Evolutionary conservation across 2,888 invertebrate species (phyloP).

Genomic region (Portevinia maculata): DNA sequence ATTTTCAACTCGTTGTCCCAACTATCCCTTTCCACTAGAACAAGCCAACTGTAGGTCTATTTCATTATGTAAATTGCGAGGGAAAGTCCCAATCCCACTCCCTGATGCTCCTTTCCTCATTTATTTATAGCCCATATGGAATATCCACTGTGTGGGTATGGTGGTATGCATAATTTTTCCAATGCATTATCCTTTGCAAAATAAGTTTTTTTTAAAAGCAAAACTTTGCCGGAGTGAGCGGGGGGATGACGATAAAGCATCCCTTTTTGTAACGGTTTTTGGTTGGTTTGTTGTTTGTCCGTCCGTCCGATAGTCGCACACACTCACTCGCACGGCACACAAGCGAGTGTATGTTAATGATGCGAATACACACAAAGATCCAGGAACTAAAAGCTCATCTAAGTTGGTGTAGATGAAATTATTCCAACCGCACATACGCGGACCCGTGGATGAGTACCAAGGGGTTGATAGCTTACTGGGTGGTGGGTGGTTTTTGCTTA

Average conservation of each 20-base stretch:
- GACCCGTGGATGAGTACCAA: constrained; percentile 42
- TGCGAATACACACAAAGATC: constrained; percentile 51
- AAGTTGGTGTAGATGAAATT: constrained; percentile 74
- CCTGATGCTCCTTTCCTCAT: constrained; percentile 51
- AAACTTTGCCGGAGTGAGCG: constrained; percentile 16
- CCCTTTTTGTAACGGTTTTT: constrained; percentile 74
- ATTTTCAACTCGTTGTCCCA: too few species aligned
- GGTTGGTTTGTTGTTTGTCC: constrained; percentile 72
- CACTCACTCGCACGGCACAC: not conserved
- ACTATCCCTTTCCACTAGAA: constrained; percentile 52
- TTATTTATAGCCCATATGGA: constrained; percentile 71
- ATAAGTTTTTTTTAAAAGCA: constrained; percentile 61
- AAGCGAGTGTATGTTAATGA: constrained; percentile 61
- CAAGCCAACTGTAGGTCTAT: constrained; percentile 45
- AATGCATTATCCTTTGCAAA: constrained; percentile 72
- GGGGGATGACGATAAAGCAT: constrained; percentile 63
- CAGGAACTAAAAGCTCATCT: constrained; percentile 73
- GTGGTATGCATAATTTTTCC: constrained; percentile 62
- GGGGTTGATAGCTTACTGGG: not conserved
- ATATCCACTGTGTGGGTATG: constrained; percentile 24
- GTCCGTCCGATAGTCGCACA: constrained; percentile 41
- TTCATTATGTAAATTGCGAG: constrained; percentile 71
- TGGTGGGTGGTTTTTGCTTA: constrained; percentile 21
- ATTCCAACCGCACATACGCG: constrained; percentile 73
- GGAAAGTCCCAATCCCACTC: constrained; percentile 17